A percentile compares a stretch with the other conserved stretches of the same genome.
Conservation (phyloP, 2,888 invertebrate species). For the Microplitis deprimator region DNA sequence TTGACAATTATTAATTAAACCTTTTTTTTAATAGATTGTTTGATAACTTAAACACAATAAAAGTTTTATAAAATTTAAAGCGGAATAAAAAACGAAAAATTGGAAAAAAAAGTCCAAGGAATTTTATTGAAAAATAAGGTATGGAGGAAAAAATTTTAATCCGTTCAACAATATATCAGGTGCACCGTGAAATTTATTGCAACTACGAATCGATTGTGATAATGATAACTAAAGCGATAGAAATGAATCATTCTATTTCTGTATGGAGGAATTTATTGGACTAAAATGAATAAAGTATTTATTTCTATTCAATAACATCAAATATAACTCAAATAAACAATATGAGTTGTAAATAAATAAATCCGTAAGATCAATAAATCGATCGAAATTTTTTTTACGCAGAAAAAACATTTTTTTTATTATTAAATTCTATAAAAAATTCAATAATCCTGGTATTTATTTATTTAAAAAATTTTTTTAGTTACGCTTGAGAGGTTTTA, state of each 20-base stretch:
- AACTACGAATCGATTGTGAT: not conserved
- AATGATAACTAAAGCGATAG: not conserved
- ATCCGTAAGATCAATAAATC: no score
- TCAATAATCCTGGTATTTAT: no score
- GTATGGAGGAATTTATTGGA: slow-evolving; percentile 8
- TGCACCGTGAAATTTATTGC: not conserved
- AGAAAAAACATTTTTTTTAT: no score
- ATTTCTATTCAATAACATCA: not conserved
- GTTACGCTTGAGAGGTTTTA: no score
- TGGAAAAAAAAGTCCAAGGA: not conserved
- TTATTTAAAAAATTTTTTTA: no score
- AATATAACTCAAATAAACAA: no score
- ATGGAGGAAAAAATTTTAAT: slow-evolving; percentile 1
- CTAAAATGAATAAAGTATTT: not conserved
- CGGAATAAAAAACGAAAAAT: no score
- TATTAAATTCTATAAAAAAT: no score
- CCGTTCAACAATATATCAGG: not conserved
- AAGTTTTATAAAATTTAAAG: no score
- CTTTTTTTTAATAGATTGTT: not conserved
- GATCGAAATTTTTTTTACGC: no score
- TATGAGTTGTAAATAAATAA: no score
- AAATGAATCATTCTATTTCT: not conserved
- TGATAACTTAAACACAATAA: no score
- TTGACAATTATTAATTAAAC: not conserved
- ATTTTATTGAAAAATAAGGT: not conserved